Base-by-base conservation (phyloP, 2,797 vertebrate species). In the Tinamus major region DNA sequence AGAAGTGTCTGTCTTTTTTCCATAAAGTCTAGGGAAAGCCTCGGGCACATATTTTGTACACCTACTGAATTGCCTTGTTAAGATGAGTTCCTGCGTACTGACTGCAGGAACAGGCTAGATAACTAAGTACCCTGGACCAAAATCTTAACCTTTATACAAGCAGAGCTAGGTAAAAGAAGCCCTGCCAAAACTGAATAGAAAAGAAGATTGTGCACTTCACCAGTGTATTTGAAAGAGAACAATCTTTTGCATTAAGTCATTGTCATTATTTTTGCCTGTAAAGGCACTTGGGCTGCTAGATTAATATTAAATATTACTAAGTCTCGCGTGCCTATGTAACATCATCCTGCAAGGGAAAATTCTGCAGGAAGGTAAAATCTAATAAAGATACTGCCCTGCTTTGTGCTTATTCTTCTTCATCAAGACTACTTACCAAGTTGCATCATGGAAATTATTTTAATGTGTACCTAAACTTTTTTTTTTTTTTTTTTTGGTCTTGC, bases 41-140 rank as follows among this genome's bases (percentile, higher is more conserved):
- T 79, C 48, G 51, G 91, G 91, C 93, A 84, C 87, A 91, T 96
- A 91, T 67, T 96, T 93, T 88, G 48, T 81, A 86, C 85, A 84
- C 92, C 87, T 79, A 94, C 91, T 26, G 89, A 91, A 61, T 10
- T 93, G 46, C 87, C 58, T 26, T 93, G 42, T 75, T 84, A 44
- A 94, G 96, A 91, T 93, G 37, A 1, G 0, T 95, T 89, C 95
- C 95, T 94, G 55, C 81, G 13, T 31, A 31, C 65, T 81, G 87
- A 67, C 72, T 89, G 59, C 48, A 84, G 77, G 46, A 83, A 79
- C 55, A 76, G 70, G 48, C 85, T 92, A 56, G 55, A 89, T 96
- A 51, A 62, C 26, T 82, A 81, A 33, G 77, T 62, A 27, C 55
- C 37, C 87, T 46, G 80, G 33, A 72, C 79, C 64, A 85, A 62